A percentile compares a stretch with the other conserved stretches of the same genome.
phyloP scores from a whole-genome alignment of 2,797 vertebrate species.

The Mormyrops boulengeri region DNA sequence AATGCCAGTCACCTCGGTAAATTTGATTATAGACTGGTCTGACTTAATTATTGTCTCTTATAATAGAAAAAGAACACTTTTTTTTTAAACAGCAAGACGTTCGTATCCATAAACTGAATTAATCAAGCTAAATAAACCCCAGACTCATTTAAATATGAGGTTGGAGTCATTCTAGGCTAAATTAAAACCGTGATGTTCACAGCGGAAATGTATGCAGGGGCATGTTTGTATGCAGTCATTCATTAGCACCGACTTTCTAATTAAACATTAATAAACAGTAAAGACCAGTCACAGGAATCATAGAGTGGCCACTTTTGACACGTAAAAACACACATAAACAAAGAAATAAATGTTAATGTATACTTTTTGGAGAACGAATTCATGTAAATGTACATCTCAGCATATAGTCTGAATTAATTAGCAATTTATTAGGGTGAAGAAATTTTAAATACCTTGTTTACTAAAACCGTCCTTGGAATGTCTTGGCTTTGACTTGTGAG shows the following conservation, averaged over 20 bases:
- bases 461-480: background rate
- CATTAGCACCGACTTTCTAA: background rate
- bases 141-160: background rate
- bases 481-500: background rate
- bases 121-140: background rate
- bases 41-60: slow-evolving; percentile 14
- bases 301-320: background rate
- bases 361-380: background rate
- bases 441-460: background rate
- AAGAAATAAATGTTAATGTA: background rate
- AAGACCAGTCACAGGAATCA: background rate
- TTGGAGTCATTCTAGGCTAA: background rate
- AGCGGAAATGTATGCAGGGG: background rate
- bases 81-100: background rate
- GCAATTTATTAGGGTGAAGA: background rate
- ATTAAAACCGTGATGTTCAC: background rate
- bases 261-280: background rate
- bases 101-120: slow-evolving; percentile 11
- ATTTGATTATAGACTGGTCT: background rate
- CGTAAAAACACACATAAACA: background rate
- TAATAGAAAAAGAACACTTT: background rate
- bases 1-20: background rate
- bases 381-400: background rate
- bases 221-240: background rate
- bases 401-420: background rate